phyloP scores from a whole-genome alignment of 1,140 invertebrate species.

The Protaetia brevitarsis region DNA sequence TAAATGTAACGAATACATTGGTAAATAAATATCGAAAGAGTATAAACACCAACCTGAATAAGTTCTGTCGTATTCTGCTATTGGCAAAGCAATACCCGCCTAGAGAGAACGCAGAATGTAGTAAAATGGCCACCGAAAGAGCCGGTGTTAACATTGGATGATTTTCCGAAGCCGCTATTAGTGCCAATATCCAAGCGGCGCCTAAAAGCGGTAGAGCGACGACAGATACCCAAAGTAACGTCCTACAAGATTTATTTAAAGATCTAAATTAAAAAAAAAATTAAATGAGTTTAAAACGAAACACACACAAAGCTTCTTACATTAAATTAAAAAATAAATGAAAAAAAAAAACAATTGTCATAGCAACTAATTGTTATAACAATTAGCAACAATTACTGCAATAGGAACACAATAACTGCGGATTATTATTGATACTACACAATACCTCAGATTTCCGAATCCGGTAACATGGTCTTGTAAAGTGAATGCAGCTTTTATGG shows the following conservation, averaged over 20 bases:
- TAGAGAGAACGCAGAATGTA: constrained; percentile 74
- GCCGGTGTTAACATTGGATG: constrained; percentile 68
- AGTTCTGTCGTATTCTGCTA: constrained; percentile 68
- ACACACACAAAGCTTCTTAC: not conserved
- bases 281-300: not conserved
- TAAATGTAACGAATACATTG: constrained; percentile 26
- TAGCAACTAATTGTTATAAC: constrained; percentile 7
- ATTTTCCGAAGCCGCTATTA: constrained; percentile 77
- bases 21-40: not conserved
- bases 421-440: not conserved
- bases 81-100: constrained; percentile 83
- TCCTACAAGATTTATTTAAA: constrained; percentile 53
- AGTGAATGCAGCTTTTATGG: constrained; percentile 85
- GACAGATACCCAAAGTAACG: constrained; percentile 79
- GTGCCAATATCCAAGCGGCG: constrained; percentile 75
- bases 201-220: constrained; percentile 74
- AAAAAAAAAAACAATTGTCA: not conserved
- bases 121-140: constrained; percentile 65
- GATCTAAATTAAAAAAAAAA: constrained; percentile 11
- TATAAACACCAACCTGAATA: constrained; percentile 52
- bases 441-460: constrained; percentile 80
- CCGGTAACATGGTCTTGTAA: constrained; percentile 86
- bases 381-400: not conserved
- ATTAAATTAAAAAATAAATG: constrained; percentile 38
- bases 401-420: constrained; percentile 24